These are phyloP conservation scores for Lasiommata megera DNA, from an alignment of 2,888 invertebrate species.

Conservation along the genomic window DNA sequence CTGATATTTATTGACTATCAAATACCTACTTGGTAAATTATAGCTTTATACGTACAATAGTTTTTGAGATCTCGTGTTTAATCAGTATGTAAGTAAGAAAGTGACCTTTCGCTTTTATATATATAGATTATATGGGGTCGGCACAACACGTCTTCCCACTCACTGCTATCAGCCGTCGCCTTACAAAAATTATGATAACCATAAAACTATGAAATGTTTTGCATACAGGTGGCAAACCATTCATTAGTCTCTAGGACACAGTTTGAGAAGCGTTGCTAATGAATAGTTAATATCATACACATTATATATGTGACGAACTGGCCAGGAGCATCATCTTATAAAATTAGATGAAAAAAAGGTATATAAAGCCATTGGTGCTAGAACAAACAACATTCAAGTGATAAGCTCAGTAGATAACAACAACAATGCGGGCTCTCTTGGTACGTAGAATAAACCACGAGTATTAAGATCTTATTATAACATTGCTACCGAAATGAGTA, in stretches of 20 bases:
- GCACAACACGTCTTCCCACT: too few species aligned
- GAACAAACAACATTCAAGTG: constrained; percentile 63
- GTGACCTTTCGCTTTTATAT: too few species aligned
- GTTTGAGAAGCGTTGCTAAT: constrained; percentile 63
- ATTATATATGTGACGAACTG: constrained; percentile 66
- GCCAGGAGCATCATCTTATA: constrained; percentile 55
- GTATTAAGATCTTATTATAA: constrained; percentile 1
- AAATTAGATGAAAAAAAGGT: constrained; percentile 68
- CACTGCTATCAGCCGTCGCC: too few species aligned
- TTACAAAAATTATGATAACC: constrained; percentile 4
- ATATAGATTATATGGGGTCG: too few species aligned
- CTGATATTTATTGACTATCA: too few species aligned
- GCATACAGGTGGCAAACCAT: constrained; percentile 13
- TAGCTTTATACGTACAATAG: too few species aligned
- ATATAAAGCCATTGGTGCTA: constrained; percentile 68
- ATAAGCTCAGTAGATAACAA: constrained; percentile 56
- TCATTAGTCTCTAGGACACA: constrained; percentile 38
- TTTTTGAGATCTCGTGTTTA: too few species aligned
- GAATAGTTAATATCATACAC: constrained; percentile 56
- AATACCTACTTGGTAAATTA: too few species aligned
- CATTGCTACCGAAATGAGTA: too few species aligned
- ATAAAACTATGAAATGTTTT: constrained; percentile 11
- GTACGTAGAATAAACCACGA: constrained; percentile 47
- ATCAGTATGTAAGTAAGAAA: too few species aligned
- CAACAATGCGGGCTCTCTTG: constrained; percentile 67